phyloP scores from a whole-genome alignment of 2,888 invertebrate species.

The Ophion obscuratus region DNA sequence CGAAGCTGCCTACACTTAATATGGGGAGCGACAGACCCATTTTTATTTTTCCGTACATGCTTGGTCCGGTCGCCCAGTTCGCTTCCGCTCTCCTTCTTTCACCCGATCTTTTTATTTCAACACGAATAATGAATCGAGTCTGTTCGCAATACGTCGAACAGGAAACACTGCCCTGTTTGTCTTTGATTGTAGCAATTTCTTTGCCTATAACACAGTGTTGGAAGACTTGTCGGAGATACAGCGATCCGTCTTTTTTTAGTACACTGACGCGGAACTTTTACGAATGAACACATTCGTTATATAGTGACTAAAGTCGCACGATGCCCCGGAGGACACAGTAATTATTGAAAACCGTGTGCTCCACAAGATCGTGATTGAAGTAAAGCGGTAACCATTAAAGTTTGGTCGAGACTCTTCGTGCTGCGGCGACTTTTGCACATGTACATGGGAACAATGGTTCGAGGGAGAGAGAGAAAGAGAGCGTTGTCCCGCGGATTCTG shows the following conservation, averaged over 20 bases:
- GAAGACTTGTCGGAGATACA: background rate
- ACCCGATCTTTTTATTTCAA: conserved; percentile 63
- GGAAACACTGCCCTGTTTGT: conserved; percentile 50
- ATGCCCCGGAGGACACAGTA: conserved; percentile 58
- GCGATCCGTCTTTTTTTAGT: conserved; percentile 21
- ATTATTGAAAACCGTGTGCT: conserved; percentile 59
- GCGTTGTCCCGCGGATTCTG: conserved; percentile 71
- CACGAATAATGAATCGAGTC: conserved; percentile 63
- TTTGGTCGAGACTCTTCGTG: conserved; percentile 38
- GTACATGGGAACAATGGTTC: conserved; percentile 54
- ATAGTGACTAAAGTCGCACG: conserved; percentile 21
- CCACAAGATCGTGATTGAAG: conserved; percentile 52
- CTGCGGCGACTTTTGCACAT: conserved; percentile 55
- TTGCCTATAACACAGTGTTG: conserved; percentile 8
- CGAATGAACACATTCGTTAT: conserved; percentile 55
- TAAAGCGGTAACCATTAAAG: conserved; percentile 51
- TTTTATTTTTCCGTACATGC: conserved; percentile 79
- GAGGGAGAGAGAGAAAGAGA: conserved; percentile 10
- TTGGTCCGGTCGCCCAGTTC: conserved; percentile 46
- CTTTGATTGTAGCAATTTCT: conserved; percentile 63
- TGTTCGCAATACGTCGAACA: conserved; percentile 49
- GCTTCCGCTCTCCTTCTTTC: conserved; percentile 62
- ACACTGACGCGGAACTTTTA: conserved; percentile 17
- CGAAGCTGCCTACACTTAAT: conserved; percentile 81
- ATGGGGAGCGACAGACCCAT: conserved; percentile 81